phyloP scores from a whole-genome alignment of 37 sponge, comb jelly and placozoan genomes.

The Eunapius fragilis region DNA sequence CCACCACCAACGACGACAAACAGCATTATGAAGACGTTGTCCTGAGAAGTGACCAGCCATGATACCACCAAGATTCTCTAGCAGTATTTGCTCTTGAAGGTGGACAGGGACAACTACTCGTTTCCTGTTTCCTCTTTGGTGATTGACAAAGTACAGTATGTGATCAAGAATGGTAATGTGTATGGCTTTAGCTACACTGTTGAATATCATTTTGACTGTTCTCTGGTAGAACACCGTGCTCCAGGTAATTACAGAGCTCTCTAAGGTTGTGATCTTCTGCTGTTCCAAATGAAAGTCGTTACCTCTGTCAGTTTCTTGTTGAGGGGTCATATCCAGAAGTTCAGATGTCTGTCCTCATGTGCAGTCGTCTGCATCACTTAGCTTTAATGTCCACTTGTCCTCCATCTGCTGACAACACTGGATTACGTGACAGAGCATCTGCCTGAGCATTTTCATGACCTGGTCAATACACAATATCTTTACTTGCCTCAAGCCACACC shows the following conservation, averaged over 20 bases:
- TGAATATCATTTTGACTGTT: background rate
- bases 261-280: constrained; percentile 30
- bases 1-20: constrained; percentile 56
- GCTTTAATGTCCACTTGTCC: background rate
- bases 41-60: constrained; percentile 70
- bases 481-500: constrained; percentile 6
- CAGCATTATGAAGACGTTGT: constrained; percentile 15
- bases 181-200: background rate
- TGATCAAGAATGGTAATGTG: constrained; percentile 29
- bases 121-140: constrained; percentile 29
- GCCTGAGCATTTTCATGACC: constrained; percentile 38
- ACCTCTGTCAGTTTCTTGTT: too few relatives aligned
- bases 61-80: constrained; percentile 47
- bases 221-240: constrained; percentile 26
- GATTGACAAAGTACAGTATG: constrained; percentile 48
- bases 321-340: background rate
- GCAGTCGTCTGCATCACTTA: background rate
- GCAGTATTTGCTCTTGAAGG: constrained; percentile 8
- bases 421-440: constrained; percentile 37
- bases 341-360: constrained; percentile 8
- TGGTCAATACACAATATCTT: constrained; percentile 25
- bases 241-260: constrained; percentile 18
- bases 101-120: constrained; percentile 57
- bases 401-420: background rate
- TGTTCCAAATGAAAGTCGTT: constrained; percentile 35